Evolutionary conservation across 2,113 vertebrate species (phyloP).

Genomic region (Colossoma macropomum): DNA sequence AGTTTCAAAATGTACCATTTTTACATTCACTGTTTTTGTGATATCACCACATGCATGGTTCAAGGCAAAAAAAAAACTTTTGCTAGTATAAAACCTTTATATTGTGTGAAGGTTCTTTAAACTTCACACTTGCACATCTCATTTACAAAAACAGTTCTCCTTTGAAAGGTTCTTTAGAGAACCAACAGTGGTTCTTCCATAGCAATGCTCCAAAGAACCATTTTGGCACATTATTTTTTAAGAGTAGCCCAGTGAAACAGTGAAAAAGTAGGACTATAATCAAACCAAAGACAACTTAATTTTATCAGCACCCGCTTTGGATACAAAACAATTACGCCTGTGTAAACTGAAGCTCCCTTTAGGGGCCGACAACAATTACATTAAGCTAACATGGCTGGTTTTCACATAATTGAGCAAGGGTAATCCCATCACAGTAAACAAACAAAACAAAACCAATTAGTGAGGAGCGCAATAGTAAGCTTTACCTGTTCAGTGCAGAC

Average conservation of each 20-base stretch:
- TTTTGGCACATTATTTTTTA: too few species aligned
- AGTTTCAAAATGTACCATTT: too few species aligned
- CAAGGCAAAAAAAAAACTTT: too few species aligned
- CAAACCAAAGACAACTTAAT: constrained; percentile 6
- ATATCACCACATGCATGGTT: too few species aligned
- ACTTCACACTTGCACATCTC: too few species aligned
- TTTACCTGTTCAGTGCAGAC: background rate
- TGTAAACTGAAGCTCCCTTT: constrained; percentile 13
- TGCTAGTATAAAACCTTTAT: too few species aligned
- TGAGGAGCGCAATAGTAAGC: background rate
- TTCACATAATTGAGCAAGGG: constrained; percentile 7
- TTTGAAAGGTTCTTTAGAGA: too few species aligned
- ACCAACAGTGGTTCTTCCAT: too few species aligned
- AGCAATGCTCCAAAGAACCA: background rate
- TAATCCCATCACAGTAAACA: constrained; percentile 21
- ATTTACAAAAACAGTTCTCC: too few species aligned
- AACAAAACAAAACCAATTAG: background rate
- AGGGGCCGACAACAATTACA: constrained; percentile 8
- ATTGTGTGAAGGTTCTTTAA: too few species aligned
- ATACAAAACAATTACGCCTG: constrained; percentile 16
- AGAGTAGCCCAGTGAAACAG: background rate
- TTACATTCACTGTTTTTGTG: too few species aligned
- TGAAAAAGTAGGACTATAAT: background rate
- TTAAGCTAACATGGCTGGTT: constrained; percentile 38
- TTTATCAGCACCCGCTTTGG: background rate